Conservation (phyloP, 2,888 invertebrate species). For the Carpatolechia fugitivella region DNA sequence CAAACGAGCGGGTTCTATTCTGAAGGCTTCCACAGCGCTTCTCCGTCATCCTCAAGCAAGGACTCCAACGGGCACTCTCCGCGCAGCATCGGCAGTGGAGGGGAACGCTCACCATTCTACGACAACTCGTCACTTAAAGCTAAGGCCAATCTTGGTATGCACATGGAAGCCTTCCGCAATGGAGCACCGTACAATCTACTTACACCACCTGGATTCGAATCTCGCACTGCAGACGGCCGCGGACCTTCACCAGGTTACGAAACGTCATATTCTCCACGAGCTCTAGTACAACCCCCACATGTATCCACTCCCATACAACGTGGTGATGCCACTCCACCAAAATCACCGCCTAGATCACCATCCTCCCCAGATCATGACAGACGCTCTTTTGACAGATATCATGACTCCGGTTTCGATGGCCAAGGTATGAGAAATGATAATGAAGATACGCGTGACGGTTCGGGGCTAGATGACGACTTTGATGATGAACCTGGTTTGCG, state of each 20-base stretch:
- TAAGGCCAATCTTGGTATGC: conserved; percentile 67
- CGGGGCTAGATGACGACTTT: conserved; percentile 70
- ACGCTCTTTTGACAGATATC: conserved; percentile 62
- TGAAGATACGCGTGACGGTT: conserved; percentile 71
- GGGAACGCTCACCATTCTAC: conserved; percentile 63
- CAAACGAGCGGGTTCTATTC: conserved; percentile 81
- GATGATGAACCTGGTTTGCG: conserved; percentile 80
- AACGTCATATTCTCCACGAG: conserved; percentile 55
- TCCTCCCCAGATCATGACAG: conserved; percentile 57
- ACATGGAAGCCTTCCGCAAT: conserved; percentile 61
- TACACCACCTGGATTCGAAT: conserved; percentile 80
- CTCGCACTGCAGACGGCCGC: conserved; percentile 50
- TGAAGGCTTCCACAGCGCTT: conserved; percentile 80
- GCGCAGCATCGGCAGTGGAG: conserved; percentile 63
- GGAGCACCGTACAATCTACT: conserved; percentile 79
- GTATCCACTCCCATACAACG: conserved; percentile 61
- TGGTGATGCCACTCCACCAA: conserved; percentile 66
- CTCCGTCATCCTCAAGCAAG: conserved; percentile 78
- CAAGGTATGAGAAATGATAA: conserved; percentile 50
- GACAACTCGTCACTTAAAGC: conserved; percentile 64
- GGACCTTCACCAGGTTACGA: conserved; percentile 58
- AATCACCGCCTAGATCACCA: conserved; percentile 63
- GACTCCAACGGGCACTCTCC: conserved; percentile 74
- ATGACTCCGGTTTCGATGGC: conserved; percentile 75
- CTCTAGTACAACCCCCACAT: conserved; percentile 51